Evolutionary conservation across 2,113 vertebrate genomes (phyloP).

Genomic region (Megaptera novaeangliae): DNA sequence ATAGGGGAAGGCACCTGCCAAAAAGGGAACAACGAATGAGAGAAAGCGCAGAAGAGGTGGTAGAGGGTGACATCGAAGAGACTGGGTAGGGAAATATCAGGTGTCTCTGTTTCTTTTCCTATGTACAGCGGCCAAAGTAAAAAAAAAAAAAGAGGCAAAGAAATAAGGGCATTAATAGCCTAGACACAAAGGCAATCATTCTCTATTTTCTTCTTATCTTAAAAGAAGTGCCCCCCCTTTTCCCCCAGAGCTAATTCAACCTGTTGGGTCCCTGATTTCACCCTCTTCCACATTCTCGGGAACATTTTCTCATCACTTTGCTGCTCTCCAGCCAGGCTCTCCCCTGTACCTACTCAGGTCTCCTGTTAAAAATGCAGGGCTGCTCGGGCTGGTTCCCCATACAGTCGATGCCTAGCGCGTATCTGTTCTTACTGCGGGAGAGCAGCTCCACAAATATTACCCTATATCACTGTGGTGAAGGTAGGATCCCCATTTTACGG

Average conservation of each 20-base stretch:
- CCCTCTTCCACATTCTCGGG: neutral
- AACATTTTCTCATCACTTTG: neutral
- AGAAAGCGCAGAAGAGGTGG: neutral
- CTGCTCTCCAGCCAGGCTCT: neutral
- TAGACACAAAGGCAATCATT: neutral
- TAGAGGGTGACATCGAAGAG: neutral
- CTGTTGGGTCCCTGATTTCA: neutral
- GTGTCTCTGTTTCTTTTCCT: neutral
- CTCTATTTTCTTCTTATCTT: neutral
- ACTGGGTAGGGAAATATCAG: neutral
- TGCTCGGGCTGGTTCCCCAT: neutral
- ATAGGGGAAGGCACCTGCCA: neutral
- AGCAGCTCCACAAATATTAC: neutral
- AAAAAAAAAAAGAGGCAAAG: neutral
- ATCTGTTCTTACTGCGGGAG: neutral
- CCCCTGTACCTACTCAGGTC: no score
- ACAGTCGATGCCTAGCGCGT: fast-evolving
- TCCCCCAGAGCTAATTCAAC: neutral
- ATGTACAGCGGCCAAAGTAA: neutral
- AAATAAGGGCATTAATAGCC: neutral
- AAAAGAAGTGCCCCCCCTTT: neutral
- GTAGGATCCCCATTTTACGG: neutral
- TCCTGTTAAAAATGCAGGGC: neutral
- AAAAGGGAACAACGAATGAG: neutral
- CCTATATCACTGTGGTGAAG: neutral